A percentile compares a stretch with the other conserved stretches of the same genome.
Conservation (phyloP, 2,113 vertebrate genomes). For the Noturus placidus region DNA sequence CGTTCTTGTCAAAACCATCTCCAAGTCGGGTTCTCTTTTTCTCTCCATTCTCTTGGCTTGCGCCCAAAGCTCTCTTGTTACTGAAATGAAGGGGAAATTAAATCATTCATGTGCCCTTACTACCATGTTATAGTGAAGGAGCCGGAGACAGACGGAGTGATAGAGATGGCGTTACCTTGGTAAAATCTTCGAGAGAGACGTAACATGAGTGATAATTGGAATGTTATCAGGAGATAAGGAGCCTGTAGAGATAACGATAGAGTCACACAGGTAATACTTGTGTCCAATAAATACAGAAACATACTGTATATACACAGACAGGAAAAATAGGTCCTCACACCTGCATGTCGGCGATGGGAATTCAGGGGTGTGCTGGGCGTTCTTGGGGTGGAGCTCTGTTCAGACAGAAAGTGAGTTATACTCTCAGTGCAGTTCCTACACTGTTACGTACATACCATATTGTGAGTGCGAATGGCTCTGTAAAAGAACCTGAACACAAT, state of each 20-base stretch:
- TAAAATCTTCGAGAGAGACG: conserved; percentile 48
- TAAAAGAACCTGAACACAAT: no score
- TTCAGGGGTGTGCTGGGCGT: neutral
- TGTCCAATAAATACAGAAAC: neutral
- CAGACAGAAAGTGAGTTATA: neutral
- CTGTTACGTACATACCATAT: neutral
- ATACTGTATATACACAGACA: neutral
- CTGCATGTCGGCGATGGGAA: neutral
- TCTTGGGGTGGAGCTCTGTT: neutral
- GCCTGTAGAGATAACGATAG: conserved; percentile 49
- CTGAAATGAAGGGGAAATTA: conserved; percentile 19
- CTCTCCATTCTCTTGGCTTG: neutral
- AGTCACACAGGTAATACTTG: neutral
- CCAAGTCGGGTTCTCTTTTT: conserved; percentile 17
- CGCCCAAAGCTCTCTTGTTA: neutral
- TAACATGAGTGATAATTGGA: conserved; percentile 63
- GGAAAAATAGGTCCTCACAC: conserved; percentile 37
- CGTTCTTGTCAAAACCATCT: neutral
- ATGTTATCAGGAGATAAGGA: conserved; percentile 46
- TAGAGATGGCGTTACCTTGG: conserved; percentile 54
- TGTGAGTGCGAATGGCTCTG: neutral
- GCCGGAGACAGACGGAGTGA: neutral
- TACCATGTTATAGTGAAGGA: neutral
- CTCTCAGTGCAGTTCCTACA: neutral
- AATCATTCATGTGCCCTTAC: neutral